These are phyloP conservation scores for Cyclargus thomasi DNA, from an alignment of 1,140 invertebrate genomes.

Conservation along the genomic window DNA sequence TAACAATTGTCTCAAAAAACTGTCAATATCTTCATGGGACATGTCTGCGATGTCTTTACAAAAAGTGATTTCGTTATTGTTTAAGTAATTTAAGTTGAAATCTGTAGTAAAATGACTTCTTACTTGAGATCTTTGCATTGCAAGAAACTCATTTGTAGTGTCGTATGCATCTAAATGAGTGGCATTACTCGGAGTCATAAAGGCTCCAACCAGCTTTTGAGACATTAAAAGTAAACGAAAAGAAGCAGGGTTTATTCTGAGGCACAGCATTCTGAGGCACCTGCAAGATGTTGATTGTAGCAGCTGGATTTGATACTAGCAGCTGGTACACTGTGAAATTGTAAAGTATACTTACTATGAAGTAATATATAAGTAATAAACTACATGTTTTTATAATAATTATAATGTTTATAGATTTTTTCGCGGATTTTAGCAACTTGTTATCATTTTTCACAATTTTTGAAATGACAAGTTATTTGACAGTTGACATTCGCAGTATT, in stretches of 20 bases:
- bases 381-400: background rate
- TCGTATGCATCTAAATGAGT: constrained; percentile 32
- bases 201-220: constrained; percentile 25
- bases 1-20: constrained; percentile 35
- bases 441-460: too few species aligned
- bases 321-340: background rate
- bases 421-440: background rate
- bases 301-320: background rate
- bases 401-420: background rate
- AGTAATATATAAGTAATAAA: background rate
- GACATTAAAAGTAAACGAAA: constrained; percentile 25
- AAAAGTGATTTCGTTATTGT: constrained; percentile 29
- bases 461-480: too few species aligned
- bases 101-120: constrained; percentile 32
- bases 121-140: constrained; percentile 30
- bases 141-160: constrained; percentile 36
- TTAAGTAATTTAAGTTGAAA: constrained; percentile 35
- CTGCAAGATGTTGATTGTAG: background rate
- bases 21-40: constrained; percentile 39
- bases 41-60: constrained; percentile 36
- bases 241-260: constrained; percentile 22
- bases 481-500: too few species aligned
- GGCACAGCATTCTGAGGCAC: background rate
- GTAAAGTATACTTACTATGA: background rate
- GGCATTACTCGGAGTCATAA: constrained; percentile 21